phyloP scores from a whole-genome alignment of 2,888 invertebrate species.

The Parelbella ahira region DNA sequence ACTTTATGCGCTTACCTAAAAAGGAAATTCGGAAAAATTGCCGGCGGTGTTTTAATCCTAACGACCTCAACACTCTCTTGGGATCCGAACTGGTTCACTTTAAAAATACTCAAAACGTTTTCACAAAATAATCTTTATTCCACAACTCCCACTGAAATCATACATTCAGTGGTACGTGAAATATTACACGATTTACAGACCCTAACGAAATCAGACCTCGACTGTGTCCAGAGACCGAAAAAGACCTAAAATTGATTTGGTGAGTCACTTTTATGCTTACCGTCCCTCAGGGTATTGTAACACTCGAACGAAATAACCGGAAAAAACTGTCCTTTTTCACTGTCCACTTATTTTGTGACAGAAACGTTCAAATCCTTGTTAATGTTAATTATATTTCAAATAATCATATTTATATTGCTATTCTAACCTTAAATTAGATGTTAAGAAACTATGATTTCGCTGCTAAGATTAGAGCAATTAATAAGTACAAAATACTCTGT shows the following conservation, averaged over 20 bases:
- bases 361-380: too few relatives aligned
- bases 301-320: too few relatives aligned
- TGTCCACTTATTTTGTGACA: too few relatives aligned
- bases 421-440: too few relatives aligned
- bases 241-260: conserved; percentile 12
- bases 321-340: too few relatives aligned
- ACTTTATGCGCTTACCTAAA: too few relatives aligned
- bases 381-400: too few relatives aligned
- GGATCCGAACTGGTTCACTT: conserved; percentile 10
- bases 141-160: conserved; percentile 17
- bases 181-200: conserved; percentile 1
- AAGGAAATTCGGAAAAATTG: too few relatives aligned
- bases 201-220: neutral
- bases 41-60: conserved; percentile 5
- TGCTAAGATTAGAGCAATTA: too few relatives aligned
- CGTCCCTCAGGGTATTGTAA: neutral
- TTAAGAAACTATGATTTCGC: too few relatives aligned
- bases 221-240: conserved; percentile 9
- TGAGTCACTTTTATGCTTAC: conserved; percentile 2
- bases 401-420: too few relatives aligned
- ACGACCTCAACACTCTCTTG: conserved; percentile 6
- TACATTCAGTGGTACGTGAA: conserved; percentile 7
- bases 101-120: conserved; percentile 1
- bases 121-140: conserved; percentile 11
- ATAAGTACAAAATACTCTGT: too few relatives aligned